Base-by-base conservation (phyloP, 2,888 invertebrate species). In the Calliopum simillimum region DNA sequence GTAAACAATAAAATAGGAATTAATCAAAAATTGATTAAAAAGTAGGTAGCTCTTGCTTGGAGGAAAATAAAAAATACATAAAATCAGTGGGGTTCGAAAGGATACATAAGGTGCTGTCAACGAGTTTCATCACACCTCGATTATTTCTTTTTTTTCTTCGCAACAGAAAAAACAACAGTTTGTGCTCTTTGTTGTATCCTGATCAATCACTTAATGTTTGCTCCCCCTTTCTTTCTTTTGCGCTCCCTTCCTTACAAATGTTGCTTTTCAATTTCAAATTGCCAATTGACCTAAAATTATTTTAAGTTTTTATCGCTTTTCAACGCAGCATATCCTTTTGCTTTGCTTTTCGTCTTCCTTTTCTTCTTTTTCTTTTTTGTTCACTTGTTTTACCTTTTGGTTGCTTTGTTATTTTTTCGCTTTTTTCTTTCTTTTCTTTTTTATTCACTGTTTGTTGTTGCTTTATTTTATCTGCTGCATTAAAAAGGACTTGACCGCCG, bases 211-310 rank as follows among this genome's bases (percentile, higher is more conserved):
- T 21, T 21, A 51, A 51, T 51, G 19, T 21, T 51, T 51, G 51
- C 51, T 51, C 51, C 51, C n/a, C 51, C 16, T 51, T 21, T 19
- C 4, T 19, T 51, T 14, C n/a, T 1, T 33, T 2, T 21, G 55
- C 23, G 23, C 12, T 23, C 23, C 14, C n/a, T 56, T 56, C 25
- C 8, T 25, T 13, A 8, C 8, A 33, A 33, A 33, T 64, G 13
- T 3, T 21, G 19, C 43, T 53, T 21, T 67, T 25, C 14, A 67
- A 55, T 41, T 44, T n/a, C 13, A 68, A 69, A 69, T 62, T 55
- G 55, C 44, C 68, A 69, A 69, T 69, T 62, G 68, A 62, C 68
- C 68, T 41, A 55, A 62, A 69, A 49, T 44, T 33, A 62, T 46
- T 62, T 21, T 4, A 33, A 59, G 41, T 59, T 43, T 25, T 59